Conservation (phyloP, 1,140 invertebrate species). For the Trichonephila clavipes region DNA sequence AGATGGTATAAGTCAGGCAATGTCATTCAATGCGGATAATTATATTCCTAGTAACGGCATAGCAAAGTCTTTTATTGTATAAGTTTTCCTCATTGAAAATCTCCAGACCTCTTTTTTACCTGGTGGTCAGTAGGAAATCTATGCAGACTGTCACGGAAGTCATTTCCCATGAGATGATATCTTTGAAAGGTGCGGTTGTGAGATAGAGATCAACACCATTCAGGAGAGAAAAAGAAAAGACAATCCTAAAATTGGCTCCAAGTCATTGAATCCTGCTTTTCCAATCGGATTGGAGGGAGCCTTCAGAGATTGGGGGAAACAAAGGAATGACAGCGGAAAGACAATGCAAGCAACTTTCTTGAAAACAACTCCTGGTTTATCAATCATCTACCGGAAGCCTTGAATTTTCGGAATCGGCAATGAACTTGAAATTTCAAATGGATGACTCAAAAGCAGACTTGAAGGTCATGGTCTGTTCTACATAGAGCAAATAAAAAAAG, state of each 20-base stretch:
- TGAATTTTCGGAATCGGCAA: not conserved
- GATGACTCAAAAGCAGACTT: not conserved
- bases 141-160: not conserved
- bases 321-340: not conserved
- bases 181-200: not conserved
- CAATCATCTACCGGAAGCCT: not conserved
- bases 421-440: not conserved
- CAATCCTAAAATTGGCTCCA: not conserved
- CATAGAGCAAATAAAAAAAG: not conserved
- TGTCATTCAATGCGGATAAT: not conserved
- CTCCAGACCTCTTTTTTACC: not conserved
- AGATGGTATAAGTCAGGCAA: not conserved
- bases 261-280: not conserved
- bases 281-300: not conserved
- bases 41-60: too few species aligned
- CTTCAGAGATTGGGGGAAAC: not conserved
- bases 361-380: not conserved
- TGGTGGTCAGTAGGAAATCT: not conserved
- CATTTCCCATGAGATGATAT: not conserved
- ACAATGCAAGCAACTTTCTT: not conserved
- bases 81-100: not conserved
- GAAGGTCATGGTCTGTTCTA: not conserved
- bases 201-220: slow-evolving; percentile 6
- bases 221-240: not conserved
- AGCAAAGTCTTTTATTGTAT: not conserved